Evolutionary conservation across 2,797 vertebrate genomes (phyloP).

Genomic region (Caiman crocodilus): DNA sequence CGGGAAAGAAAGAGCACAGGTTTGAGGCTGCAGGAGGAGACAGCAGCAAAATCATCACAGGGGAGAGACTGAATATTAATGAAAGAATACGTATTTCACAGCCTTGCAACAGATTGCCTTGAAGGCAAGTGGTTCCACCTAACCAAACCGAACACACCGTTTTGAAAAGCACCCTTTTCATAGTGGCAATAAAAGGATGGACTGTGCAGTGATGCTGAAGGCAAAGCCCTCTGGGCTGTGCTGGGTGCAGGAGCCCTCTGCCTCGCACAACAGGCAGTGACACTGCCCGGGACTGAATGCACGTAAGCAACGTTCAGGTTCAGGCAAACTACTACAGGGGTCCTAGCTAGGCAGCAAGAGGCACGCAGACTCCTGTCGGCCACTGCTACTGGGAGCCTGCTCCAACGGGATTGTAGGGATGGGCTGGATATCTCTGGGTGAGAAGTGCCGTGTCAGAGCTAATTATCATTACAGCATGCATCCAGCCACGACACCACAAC

Average conservation of each 20-base stretch:
- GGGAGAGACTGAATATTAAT: not conserved
- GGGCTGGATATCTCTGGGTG: fast-evolving
- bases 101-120: not conserved
- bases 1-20: not conserved
- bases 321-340: not conserved
- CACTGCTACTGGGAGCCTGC: too few species aligned
- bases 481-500: fast-evolving
- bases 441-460: not conserved
- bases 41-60: not conserved
- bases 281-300: not conserved
- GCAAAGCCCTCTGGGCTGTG: too few species aligned
- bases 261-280: not conserved
- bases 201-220: too few species aligned
- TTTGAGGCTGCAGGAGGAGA: not conserved
- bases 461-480: not conserved
- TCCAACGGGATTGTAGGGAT: fast-evolving
- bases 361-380: fast-evolving
- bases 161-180: not conserved
- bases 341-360: fast-evolving
- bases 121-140: not conserved
- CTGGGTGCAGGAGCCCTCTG: not conserved
- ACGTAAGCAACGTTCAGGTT: not conserved
- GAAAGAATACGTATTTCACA: not conserved
- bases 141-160: not conserved
- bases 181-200: too few species aligned